Conservation (phyloP, 2,113 vertebrate species). For the Nipponia nippon region DNA sequence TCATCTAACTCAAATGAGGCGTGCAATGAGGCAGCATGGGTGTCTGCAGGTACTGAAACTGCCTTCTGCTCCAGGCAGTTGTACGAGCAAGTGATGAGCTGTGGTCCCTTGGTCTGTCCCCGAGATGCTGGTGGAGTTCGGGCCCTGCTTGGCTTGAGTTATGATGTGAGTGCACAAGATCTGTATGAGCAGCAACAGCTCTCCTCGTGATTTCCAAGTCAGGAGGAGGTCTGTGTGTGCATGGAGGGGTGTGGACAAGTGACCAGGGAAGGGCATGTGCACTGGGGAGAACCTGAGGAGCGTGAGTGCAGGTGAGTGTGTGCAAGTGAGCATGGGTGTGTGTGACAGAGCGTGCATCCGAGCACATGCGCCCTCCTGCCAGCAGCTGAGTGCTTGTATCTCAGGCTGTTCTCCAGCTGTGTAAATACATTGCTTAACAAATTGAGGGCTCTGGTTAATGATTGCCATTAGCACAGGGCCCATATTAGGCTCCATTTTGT, state of each 20-base stretch:
- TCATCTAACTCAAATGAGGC: neutral
- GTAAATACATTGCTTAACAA: slow-evolving; percentile 49
- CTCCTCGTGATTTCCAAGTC: neutral
- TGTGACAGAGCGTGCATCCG: neutral
- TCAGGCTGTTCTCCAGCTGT: slow-evolving; percentile 3
- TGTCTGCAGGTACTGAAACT: neutral
- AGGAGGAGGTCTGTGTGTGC: neutral
- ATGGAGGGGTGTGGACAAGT: neutral
- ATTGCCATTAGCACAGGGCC: neutral
- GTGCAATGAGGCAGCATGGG: neutral
- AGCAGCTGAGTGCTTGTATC: neutral
- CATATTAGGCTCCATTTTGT: slow-evolving; percentile 29
- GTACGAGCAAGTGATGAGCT: neutral
- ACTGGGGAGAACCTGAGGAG: accelerated
- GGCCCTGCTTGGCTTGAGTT: neutral
- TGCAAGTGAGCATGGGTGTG: neutral
- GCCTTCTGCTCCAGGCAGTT: neutral
- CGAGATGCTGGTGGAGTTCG: neutral
- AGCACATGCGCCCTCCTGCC: neutral
- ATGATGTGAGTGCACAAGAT: neutral
- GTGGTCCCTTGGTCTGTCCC: neutral
- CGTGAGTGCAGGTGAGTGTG: neutral
- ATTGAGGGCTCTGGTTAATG: slow-evolving; percentile 22
- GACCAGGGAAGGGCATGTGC: neutral
- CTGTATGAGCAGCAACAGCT: neutral